Base-by-base conservation (phyloP, 2,113 vertebrate species). In the Brachypteracias leptosomus region DNA sequence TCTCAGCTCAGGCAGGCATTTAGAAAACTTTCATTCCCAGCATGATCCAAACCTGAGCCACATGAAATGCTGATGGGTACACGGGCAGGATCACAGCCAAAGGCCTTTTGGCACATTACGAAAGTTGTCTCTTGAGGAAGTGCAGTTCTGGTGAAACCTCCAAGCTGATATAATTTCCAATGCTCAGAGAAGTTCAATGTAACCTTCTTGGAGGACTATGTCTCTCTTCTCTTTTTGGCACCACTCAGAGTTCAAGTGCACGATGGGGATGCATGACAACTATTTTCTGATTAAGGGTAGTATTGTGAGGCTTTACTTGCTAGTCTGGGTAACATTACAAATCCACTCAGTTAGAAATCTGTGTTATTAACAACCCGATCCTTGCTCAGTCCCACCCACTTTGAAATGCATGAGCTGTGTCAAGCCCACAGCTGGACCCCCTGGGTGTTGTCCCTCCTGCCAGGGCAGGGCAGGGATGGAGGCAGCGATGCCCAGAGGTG, bases 31-130 rank as follows among this genome's bases (percentile, higher is more conserved):
- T 6, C 10, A 29, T 36, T 89, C 65, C 83, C 12, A 0, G 0
- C 22, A 18, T 0, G 5, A 24, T n/a, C 75, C 61, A 42, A 21
- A 5, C 2, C 6, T 3, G 36, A 87, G 65, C n/a, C 2, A 2
- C 71, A 24, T 2, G 55, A 18, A 62, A 28, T 0, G 31, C 68
- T 47, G 52, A 6, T 66, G 42, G 36, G 3, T 4, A 14, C 35
- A 62, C 1, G 20, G 59, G 25, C 0, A 29, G 19, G 46, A 47
- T 13, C 57, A 54, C 65, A n/a, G 62, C 36, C 55, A 25, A 25
- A 42, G 5, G 19, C 54, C 15, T 31, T 66, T 4, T 58, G 61
- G 38, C 66, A 63, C 6, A 1, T 62, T 58, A 16, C 2, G 9
- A 12, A 44, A 10, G 42, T 33, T 55, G 65, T 35, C 82, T 38